phyloP scores from a whole-genome alignment of 2,797 vertebrate genomes.

The Chloroceryle inda region DNA sequence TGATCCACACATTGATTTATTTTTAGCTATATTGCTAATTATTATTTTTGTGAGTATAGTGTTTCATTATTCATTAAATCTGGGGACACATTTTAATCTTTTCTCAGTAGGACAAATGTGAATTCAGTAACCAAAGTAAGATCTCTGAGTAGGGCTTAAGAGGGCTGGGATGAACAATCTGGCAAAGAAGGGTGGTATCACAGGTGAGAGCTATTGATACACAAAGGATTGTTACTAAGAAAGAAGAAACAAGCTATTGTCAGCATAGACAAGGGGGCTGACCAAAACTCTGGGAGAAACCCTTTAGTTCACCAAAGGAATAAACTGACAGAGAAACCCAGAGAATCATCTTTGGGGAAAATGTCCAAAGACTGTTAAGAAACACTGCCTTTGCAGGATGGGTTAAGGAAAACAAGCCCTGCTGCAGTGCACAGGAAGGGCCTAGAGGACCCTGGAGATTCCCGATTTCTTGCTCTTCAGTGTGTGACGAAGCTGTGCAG shows the following conservation, averaged over 20 bases:
- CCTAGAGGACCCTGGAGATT: not conserved
- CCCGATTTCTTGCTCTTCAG: not conserved
- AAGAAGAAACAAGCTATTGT: not conserved
- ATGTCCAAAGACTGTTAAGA: not conserved
- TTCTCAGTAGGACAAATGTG: slow-evolving; percentile 26
- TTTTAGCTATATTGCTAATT: slow-evolving; percentile 73
- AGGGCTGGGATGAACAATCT: not conserved
- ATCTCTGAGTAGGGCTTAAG: not conserved
- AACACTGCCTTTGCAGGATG: not conserved
- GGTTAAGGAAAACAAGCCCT: not conserved
- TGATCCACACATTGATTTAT: slow-evolving; percentile 48
- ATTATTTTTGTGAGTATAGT: slow-evolving; percentile 26
- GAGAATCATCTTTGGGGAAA: not conserved
- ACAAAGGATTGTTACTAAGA: not conserved
- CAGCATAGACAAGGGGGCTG: not conserved
- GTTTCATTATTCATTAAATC: slow-evolving; percentile 54
- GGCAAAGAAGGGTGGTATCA: not conserved
- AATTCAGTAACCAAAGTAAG: not conserved
- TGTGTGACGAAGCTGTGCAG: not conserved
- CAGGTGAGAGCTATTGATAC: not conserved
- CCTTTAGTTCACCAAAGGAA: not conserved
- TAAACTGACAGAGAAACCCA: not conserved
- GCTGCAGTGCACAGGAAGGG: not conserved
- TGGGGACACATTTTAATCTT: slow-evolving; percentile 26
- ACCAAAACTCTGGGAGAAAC: not conserved